Evolutionary conservation across 2,888 invertebrate species (phyloP).

Genomic region (Megamerina dolium): DNA sequence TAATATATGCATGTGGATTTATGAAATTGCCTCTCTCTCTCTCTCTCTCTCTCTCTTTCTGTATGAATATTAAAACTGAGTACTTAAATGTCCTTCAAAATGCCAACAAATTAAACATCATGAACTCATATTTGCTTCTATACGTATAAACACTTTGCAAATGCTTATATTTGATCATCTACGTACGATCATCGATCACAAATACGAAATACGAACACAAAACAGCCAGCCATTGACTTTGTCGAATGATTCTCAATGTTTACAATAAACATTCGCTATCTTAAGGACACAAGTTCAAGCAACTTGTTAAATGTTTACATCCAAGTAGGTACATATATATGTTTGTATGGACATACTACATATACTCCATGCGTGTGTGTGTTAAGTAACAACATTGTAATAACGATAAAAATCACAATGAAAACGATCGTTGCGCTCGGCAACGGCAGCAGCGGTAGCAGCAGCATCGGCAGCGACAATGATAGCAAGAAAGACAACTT

Average conservation of each 20-base stretch:
- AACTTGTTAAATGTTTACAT: conserved; percentile 32
- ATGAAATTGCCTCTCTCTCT: too few species aligned
- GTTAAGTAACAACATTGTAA: neutral
- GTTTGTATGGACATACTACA: neutral
- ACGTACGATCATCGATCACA: conserved; percentile 3
- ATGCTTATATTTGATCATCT: too few species aligned
- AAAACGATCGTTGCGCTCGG: neutral
- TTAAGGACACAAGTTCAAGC: conserved; percentile 43
- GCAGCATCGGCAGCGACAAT: too few species aligned
- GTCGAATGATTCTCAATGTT: neutral
- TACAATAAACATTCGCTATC: conserved; percentile 13
- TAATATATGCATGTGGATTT: too few species aligned
- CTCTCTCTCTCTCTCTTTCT: too few species aligned
- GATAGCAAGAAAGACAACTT: conserved; percentile 2
- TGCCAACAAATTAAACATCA: too few species aligned
- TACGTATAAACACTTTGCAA: too few species aligned
- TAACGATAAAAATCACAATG: neutral
- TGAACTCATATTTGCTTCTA: too few species aligned
- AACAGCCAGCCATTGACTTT: conserved; percentile 18
- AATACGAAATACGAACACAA: conserved; percentile 1
- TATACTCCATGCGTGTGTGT: neutral
- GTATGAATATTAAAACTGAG: too few species aligned
- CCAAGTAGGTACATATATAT: conserved; percentile 3
- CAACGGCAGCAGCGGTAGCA: neutral
- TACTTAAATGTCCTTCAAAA: too few species aligned